Conservation (phyloP, 2,888 invertebrate genomes). For the Nasonia oneida region DNA sequence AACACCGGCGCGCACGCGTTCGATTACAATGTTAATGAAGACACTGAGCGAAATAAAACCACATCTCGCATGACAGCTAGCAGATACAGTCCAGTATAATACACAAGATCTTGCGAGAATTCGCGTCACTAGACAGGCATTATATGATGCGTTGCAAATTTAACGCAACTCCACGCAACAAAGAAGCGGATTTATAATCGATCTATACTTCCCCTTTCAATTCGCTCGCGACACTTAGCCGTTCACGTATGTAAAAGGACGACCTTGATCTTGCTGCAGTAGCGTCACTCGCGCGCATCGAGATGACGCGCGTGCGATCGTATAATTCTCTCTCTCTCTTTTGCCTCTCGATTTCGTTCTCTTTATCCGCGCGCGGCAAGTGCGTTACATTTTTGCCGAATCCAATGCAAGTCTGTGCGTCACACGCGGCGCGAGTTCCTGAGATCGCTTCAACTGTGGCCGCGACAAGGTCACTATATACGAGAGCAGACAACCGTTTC, state of each 20-base stretch:
- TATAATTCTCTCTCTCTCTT: background rate
- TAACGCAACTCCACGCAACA: background rate
- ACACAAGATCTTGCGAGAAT: background rate
- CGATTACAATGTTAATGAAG: background rate
- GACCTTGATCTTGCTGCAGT: conserved; percentile 5
- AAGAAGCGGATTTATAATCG: background rate
- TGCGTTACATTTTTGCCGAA: conserved; percentile 61
- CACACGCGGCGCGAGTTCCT: background rate
- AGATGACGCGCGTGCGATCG: conserved; percentile 2
- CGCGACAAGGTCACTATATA: background rate
- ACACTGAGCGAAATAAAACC: too few species aligned
- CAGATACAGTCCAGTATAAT: too few species aligned
- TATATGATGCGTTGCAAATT: background rate
- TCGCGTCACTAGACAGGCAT: background rate
- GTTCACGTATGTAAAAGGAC: background rate
- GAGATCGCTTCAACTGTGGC: background rate
- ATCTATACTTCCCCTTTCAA: background rate
- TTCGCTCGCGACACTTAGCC: too few species aligned
- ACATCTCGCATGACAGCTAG: too few species aligned
- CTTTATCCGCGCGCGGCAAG: background rate
- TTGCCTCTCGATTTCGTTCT: background rate
- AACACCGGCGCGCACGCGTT: background rate
- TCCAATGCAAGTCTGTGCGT: background rate
- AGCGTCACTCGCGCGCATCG: background rate
- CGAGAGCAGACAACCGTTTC: background rate